Evolutionary conservation across 2,113 vertebrate genomes (phyloP), one percentile per base, ranked within the genome.

Genomic region (Ctenodactylus gundi): DNA sequence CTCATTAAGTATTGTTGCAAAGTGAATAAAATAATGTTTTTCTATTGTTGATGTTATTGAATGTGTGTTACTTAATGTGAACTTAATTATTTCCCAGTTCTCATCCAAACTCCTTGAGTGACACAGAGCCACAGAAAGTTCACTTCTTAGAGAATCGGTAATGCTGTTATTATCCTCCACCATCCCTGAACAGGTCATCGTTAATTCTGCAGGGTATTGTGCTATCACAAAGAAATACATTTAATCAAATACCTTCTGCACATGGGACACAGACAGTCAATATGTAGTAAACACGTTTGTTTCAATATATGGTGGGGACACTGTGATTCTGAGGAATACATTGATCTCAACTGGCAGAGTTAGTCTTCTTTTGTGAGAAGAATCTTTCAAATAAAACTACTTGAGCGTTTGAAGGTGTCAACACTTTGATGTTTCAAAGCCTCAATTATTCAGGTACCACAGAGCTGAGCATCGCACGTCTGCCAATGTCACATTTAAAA

Each of bases 381-480:
- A 96, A 95, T 97, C 95, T 97, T 98, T 98, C 96, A 97, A 97
- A 98, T 98, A 97, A 98, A 97, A 77, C 97, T 98, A 97, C 96
- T 97, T 97, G 95, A 97, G 89, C 90, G 77, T 98, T 98, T 98
- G 98, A 98, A 98, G 98, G 96, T 98, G 90, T 97, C 96, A 96
- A 92, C 83, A 95, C 98, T 98, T 98, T 98, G 97, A 98, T 98
- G 97, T 98, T 98, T 98, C 98, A 98, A 98, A 99, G 97, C 85
- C 96, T 98, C 96, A 98, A 95, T 98, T 98, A 98, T 98, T 98
- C 98, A 98, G 97, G 97, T 98, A 98, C 97, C 97, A 97, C 96
- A 96, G 94, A 97, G 97, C 95, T 94, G 95, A 97, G 96, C 95
- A 98, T 97, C 98, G 96, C 98, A 93, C 82, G 89, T 97, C 96